Base-by-base conservation (phyloP, 2,797 vertebrate species). In the Leptatherina wallacei region DNA sequence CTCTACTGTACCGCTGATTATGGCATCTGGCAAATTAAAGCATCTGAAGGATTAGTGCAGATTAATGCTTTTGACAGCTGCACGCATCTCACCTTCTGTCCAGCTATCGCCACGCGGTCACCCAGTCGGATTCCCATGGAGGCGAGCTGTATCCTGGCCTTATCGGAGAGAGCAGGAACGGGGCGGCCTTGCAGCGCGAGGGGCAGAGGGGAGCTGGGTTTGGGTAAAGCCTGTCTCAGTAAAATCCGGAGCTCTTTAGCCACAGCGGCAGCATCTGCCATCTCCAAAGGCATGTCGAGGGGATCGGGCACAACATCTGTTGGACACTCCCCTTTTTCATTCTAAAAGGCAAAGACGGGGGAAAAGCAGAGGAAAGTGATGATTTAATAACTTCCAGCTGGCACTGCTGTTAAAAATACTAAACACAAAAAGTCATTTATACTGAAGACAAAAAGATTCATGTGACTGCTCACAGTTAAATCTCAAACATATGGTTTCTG, bases 241-340 rank as follows among this genome's bases (percentile, higher is more conserved):
- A 98, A 89, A 73, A 94, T 88, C 65, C 94, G 94, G 61, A 99
- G 95, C 79, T 97, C 97, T 87, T 98, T 98, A 22, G 98, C 97
- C 20, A 96, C 92, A 0, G 95, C 95, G 0, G 98, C 97, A 0
- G 96, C 96, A 2, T 99, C 97, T 0, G 97, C 96, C 96, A 98
- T 98, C 79, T 99, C 97, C 78, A 98, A 74, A 0, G 97, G 96
- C 97, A 99, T 98, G 76, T 99, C 97, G 1, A 98, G 93, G 0
- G 97, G 96, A 77, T 99, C 97, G 0, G 97, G 97, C 38, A 99
- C 97, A 64, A 98, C 96, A 4, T 99, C 97, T 0, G 92, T 96
- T 0, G 97, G 96, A 73, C 93, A 94, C 88, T 96, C 96, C 1
- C 97, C 97, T 85, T 92, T 96, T 76, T 98, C 97, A 32, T 99